Base-by-base conservation (phyloP, 1,140 invertebrate species). In the Phthorimaea operculella region DNA sequence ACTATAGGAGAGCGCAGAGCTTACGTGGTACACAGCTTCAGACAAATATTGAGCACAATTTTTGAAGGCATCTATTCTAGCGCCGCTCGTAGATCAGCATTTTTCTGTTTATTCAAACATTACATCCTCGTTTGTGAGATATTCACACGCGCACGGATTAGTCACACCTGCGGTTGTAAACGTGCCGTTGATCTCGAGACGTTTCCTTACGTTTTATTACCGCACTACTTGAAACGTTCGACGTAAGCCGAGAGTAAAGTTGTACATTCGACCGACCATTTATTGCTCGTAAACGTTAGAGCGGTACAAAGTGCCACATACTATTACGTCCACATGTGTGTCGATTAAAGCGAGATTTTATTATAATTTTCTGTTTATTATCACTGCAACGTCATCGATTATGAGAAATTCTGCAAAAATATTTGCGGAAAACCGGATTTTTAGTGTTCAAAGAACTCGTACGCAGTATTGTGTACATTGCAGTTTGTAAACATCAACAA, bases 161-260 rank as follows among this genome's bases (percentile, higher is more conserved):
- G 66, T 70, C 64, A 73, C 66, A 71, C 67, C 65, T 70, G 69
- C 56, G 57, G 54, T 45, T 39, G 49, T 66, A 66, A 66, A 68
- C 56, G 60, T 62, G 58, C 48, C 61, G 48, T 64, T 59, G 59
- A 59, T 59, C 59, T 51, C 42, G 42, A 47, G 33, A 58, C 62
- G 59, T 59, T 58, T 63, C 49, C 39, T 53, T 9, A n/a, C 36
- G 36, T 39, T 64, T 70, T 65, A 66, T 63, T 57, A 52, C 49
- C 57, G 51, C 44, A 61, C 52, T 62, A 61, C 52, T 62, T 57
- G 52, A 59, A n/a, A 64, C 60, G 61, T 63, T 60, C 64, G 54
- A 52, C 57, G 51, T 42, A 54, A 56, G 15, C 33, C 36, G 9
- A 9, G 44, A 47, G 15, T 47, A 55, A 59, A 56, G 54, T 45